A percentile compares a stretch with the other conserved stretches of the same genome.
These are phyloP conservation scores for Mesorhabditis belari DNA, from an alignment of 2,888 invertebrate species.

Conservation along the genomic window DNA sequence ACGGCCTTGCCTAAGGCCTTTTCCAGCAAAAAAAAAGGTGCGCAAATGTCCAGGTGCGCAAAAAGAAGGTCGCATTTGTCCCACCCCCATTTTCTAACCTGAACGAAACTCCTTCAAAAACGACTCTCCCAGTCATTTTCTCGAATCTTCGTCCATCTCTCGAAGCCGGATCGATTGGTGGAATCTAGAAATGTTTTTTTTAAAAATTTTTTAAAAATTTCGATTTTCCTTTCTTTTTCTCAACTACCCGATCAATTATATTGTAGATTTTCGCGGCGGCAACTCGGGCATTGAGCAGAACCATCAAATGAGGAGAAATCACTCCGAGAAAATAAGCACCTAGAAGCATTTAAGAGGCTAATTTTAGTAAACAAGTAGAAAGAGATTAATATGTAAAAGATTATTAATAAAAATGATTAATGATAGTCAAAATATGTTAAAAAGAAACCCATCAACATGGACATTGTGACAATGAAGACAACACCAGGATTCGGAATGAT, in stretches of 20 bases:
- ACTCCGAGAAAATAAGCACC: constrained; percentile 40
- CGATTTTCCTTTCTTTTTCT: no score
- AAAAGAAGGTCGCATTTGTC: no score
- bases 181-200: constrained; percentile 11
- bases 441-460: constrained; percentile 28
- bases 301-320: constrained; percentile 43
- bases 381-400: not conserved
- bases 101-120: constrained; percentile 38
- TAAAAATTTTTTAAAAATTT: no score
- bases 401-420: not conserved
- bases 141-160: constrained; percentile 17
- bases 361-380: no score
- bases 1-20: no score
- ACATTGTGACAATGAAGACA: constrained; percentile 35
- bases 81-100: no score
- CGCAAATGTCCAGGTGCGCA: no score
- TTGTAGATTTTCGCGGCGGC: constrained; percentile 43
- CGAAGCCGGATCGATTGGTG: constrained; percentile 34
- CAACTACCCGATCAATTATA: constrained; percentile 38
- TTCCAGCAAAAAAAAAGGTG: not conserved
- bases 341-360: not conserved
- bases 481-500: constrained; percentile 33
- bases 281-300: constrained; percentile 43
- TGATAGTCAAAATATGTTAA: not conserved
- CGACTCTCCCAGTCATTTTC: constrained; percentile 27